A percentile compares a stretch with the other conserved stretches of the same genome.
Conservation (phyloP, 1,140 invertebrate genomes). For the Cydia strobilella region DNA sequence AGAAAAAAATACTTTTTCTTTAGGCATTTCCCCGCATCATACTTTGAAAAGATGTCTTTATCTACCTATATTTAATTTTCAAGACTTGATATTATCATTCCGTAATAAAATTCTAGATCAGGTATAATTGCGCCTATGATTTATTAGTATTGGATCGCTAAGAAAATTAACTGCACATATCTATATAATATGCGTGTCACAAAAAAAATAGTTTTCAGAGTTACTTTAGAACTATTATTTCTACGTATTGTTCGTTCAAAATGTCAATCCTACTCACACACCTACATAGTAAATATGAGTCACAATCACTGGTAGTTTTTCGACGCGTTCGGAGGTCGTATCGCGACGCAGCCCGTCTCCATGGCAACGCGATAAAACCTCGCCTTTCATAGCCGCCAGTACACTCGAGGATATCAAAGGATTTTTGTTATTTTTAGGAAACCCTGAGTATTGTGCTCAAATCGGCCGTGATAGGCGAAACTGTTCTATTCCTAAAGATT, state of each 20-base stretch:
- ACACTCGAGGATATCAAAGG: constrained; percentile 58
- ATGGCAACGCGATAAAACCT: constrained; percentile 79
- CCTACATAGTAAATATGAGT: constrained; percentile 54
- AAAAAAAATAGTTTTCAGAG: too few relatives aligned
- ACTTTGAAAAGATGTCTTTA: too few relatives aligned
- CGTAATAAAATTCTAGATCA: too few relatives aligned
- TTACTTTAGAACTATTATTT: not conserved
- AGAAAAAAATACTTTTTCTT: not conserved
- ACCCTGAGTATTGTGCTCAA: constrained; percentile 22
- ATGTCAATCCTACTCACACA: not conserved
- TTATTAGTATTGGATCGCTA: too few relatives aligned
- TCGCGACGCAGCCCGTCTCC: constrained; percentile 69
- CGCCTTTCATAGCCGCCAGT: constrained; percentile 75
- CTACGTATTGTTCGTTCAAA: not conserved
- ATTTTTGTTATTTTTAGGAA: constrained; percentile 40
- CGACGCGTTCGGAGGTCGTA: constrained; percentile 63
- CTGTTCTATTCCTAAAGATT: constrained; percentile 1
- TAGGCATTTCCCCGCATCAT: too few relatives aligned
- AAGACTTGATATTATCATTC: too few relatives aligned
- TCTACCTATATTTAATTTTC: too few relatives aligned
- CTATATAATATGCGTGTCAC: too few relatives aligned
- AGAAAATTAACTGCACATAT: too few relatives aligned
- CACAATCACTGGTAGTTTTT: constrained; percentile 59
- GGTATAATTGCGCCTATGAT: too few relatives aligned
- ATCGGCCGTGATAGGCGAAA: constrained; percentile 12